Evolutionary conservation across 2,113 vertebrate species (phyloP).

Genomic region (Scolopax mira): DNA sequence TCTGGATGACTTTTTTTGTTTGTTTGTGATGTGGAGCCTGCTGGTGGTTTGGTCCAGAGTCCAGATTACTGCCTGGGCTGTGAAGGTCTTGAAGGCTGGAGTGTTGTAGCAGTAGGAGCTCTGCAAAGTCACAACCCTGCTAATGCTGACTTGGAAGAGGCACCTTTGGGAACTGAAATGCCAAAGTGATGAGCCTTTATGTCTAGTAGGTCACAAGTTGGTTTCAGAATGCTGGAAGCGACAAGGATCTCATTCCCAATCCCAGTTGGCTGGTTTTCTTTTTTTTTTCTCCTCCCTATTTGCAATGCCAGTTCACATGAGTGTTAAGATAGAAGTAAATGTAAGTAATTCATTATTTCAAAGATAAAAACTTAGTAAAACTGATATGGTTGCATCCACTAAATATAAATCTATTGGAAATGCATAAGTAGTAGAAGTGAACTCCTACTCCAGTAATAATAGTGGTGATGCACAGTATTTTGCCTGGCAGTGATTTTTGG

Average conservation of each 20-base stretch:
- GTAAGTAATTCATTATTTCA: background rate
- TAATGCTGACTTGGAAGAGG: background rate
- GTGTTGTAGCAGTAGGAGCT: background rate
- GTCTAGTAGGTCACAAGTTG: background rate
- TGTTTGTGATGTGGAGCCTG: background rate
- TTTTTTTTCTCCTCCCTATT: background rate
- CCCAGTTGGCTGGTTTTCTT: rapidly evolving
- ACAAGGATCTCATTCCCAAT: background rate
- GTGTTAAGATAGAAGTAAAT: background rate
- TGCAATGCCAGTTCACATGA: background rate
- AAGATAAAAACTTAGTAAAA: background rate
- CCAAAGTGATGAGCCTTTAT: background rate
- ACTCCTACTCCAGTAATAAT: background rate
- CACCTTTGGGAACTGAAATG: background rate
- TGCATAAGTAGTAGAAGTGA: background rate
- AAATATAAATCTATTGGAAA: background rate
- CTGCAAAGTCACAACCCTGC: background rate
- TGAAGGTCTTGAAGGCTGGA: background rate
- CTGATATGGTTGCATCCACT: background rate
- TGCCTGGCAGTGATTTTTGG: background rate
- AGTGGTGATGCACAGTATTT: background rate
- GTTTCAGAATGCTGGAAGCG: background rate
- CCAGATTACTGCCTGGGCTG: background rate
- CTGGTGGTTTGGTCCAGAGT: background rate
- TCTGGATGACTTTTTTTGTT: background rate